Base-by-base conservation (phyloP, 2,888 invertebrate genomes). In the Leptopterna dolabrata region DNA sequence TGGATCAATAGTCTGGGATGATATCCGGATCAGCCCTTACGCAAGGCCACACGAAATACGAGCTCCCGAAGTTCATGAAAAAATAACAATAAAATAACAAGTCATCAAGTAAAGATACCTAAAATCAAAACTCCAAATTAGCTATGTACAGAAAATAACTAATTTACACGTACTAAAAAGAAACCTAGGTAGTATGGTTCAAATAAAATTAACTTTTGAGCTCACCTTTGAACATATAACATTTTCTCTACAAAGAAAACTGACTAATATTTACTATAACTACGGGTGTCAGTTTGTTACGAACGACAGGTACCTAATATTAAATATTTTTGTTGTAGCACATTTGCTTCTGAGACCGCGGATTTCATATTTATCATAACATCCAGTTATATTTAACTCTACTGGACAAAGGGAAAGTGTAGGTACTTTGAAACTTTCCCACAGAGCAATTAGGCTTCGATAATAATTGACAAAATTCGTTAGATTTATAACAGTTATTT, bases 381-480 rank as follows among this genome's bases (percentile, higher is more conserved):
- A 63, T 63, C 63, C 63, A 63, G 47, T 47, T 24, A 63, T 24
- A 19, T 63, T 63, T 63, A 24, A 63, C 63, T 63, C 24, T 63
- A 63, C 63, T 63, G 63, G 63, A 63, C 63, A 9, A 24, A 63
- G 24, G 63, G 24, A 27, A 24, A 63, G 7, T 4, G 63, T 24
- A n/a, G n/a, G 63, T 63, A 63, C 24, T 24, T 63, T 63, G 13
- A 24, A 63, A 63, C 24, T 63, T 63, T 24, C 41, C 73, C 41
- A 19, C 73, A n/a, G 41, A 41, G 73, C 73, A 76, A 76, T 41
- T 76, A 76, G 36, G 36, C 73, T 76, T 76, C 73, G 19, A 76
- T 30, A 76, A 30, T 76, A 76, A 41, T 76, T 76, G 73, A 41
- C 41, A 30, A 76, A 76, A 76, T 76, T 41, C 73, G 30, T 36